A percentile compares a stretch with the other conserved stretches of the same genome.
Conservation (phyloP, 2,797 vertebrate species). For the Ammospiza maritima region DNA sequence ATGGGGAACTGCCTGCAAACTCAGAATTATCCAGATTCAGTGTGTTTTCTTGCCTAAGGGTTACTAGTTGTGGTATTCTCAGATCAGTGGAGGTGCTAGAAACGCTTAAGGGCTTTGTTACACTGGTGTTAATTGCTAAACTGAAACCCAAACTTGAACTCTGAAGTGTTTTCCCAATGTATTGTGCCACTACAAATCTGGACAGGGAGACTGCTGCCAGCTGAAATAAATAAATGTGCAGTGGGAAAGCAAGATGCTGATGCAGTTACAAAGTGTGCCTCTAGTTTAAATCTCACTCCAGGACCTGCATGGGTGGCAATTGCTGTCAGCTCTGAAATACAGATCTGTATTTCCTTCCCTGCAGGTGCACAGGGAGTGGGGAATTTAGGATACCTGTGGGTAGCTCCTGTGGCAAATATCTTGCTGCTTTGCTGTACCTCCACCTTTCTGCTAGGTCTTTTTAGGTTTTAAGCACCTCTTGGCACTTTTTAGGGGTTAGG, state of each 20-base stretch:
- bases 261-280: background rate
- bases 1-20: background rate
- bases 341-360: slow-evolving; percentile 37
- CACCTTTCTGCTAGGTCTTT: slow-evolving; percentile 12
- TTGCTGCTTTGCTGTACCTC: background rate
- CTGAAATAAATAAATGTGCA: background rate
- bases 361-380: background rate
- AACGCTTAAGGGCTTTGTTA: slow-evolving; percentile 27
- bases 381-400: background rate
- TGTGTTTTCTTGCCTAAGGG: slow-evolving; percentile 40
- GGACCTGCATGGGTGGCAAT: background rate
- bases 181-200: background rate
- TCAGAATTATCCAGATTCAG: background rate
- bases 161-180: background rate
- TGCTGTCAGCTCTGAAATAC: background rate
- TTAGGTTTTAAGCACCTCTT: slow-evolving; percentile 1
- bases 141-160: slow-evolving; percentile 13
- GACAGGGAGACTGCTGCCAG: background rate
- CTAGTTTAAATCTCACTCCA: background rate
- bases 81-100: slow-evolving; percentile 28
- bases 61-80: background rate
- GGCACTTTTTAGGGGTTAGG: background rate
- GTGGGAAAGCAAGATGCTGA: background rate
- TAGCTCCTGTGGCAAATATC: slow-evolving; percentile 9
- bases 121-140: background rate